These are phyloP conservation scores for Macroglossus sobrinus DNA, from an alignment of 2,113 vertebrate species.

Conservation along the genomic window DNA sequence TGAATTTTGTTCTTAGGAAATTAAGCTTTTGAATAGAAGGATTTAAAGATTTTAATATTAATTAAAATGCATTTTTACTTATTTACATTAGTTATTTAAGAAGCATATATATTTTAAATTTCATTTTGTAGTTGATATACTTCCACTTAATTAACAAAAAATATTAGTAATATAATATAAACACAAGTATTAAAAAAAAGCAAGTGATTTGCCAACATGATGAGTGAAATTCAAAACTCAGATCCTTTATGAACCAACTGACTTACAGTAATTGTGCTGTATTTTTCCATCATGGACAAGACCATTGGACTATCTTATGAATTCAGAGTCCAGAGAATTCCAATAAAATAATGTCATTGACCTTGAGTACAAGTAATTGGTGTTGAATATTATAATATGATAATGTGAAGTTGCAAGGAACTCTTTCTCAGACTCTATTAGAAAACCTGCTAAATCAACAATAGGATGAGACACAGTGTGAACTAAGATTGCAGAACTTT, in stretches of 20 bases:
- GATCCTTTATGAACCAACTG: constrained; percentile 62
- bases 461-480: constrained; percentile 67
- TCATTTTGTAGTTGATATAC: constrained; percentile 60
- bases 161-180: constrained; percentile 26
- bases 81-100: constrained; percentile 50
- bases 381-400: constrained; percentile 77
- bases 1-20: constrained; percentile 3
- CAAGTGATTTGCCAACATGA: constrained; percentile 50
- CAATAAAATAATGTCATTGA: constrained; percentile 82
- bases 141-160: constrained; percentile 66
- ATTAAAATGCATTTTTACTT: constrained; percentile 56
- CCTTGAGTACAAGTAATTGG: constrained; percentile 79
- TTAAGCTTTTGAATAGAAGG: not conserved
- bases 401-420: constrained; percentile 79
- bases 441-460: constrained; percentile 83
- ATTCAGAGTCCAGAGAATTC: constrained; percentile 81
- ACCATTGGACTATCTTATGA: constrained; percentile 69
- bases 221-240: constrained; percentile 47
- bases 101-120: constrained; percentile 37
- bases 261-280: constrained; percentile 65
- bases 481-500: constrained; percentile 75
- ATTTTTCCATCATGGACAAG: constrained; percentile 73
- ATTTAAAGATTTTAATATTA: constrained; percentile 46
- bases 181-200: constrained; percentile 41
- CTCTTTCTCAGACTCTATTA: constrained; percentile 80